Evolutionary conservation across 2,797 vertebrate genomes (phyloP).

Genomic region (Pangasius djambal): DNA sequence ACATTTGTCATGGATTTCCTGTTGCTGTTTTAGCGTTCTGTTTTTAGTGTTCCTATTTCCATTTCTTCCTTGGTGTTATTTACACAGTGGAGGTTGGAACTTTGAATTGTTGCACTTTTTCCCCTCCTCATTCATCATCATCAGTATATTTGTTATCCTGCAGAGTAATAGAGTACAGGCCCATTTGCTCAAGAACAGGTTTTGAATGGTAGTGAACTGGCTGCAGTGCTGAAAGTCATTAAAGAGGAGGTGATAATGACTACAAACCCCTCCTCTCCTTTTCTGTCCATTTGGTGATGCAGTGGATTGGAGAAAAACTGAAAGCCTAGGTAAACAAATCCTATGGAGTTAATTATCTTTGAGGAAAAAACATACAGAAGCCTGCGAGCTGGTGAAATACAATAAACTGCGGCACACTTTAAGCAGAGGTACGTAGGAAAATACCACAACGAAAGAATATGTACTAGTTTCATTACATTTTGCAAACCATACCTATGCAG

Average conservation of each 20-base stretch:
- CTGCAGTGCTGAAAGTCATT: slow-evolving; percentile 35
- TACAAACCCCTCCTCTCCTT: not conserved
- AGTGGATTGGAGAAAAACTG: slow-evolving; percentile 15
- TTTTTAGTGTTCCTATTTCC: not conserved
- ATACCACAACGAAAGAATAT: not conserved
- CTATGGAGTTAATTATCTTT: not conserved
- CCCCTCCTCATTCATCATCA: not conserved
- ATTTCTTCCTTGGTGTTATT: not conserved
- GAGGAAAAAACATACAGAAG: not conserved
- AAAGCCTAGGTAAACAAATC: slow-evolving; percentile 36
- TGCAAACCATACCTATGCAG: not conserved
- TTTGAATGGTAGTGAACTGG: slow-evolving; percentile 19
- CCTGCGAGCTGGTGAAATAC: not conserved
- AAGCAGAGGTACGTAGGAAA: not conserved
- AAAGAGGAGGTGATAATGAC: slow-evolving; percentile 52
- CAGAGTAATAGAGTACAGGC: not conserved
- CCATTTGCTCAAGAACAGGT: slow-evolving; percentile 48
- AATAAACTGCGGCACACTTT: not conserved
- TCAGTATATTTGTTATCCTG: slow-evolving; percentile 7
- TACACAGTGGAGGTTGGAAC: not conserved
- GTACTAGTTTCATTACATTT: not conserved
- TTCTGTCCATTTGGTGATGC: slow-evolving; percentile 50
- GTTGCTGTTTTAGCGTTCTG: not conserved
- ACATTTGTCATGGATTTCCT: not conserved
- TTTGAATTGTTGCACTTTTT: not conserved